Evolutionary conservation across 2,888 invertebrate genomes (phyloP), one percentile per base, ranked within the genome.

Genomic region (Drosophila infuscata): DNA sequence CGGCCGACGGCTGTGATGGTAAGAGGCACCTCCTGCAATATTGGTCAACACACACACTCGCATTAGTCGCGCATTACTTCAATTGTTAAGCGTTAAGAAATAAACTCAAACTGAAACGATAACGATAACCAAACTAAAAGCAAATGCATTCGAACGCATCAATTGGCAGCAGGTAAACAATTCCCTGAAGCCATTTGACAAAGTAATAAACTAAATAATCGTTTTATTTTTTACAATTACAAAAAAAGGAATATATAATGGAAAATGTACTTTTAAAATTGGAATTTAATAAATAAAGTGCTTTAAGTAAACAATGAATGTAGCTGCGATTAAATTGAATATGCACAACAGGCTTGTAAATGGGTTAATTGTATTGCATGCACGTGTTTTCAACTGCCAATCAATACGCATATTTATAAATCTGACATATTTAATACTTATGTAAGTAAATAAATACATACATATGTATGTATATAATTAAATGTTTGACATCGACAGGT

Each of bases 1-100:
- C 76, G 91, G 91, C 59, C 93, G 92, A 72, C 93, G 92, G 86
- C 90, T 93, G 70, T 92, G 92, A 87, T 92, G 93, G 84, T 93
- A 93, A 72, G 93, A 92, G 91, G 92, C 91, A 88, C 92, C 93
- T 91, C 88, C 92, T 91, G 89, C 62, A 91, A 91, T 68, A 81
- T 46, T 30, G 76, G 63, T 46, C 43, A 79, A 77, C 75, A 78
- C 75, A 63, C 70, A 64, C 9, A 4, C 1, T 25, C 25, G n/a
- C 59, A 20, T 73, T 59, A 74, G 51, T 54, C 29, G 41, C 33
- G 36, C 29, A 54, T 15, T 32, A 3, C 8, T 9, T 17, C 3
- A 20, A 8, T 6, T 32, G 68, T 70, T 48, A 43, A 88, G 82
- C 78, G 57, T 73, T 81, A 64, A 73, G 66, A 17, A 56, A 36